Conservation (phyloP, 1,140 invertebrate genomes). For the Temnothorax longispinosus region DNA sequence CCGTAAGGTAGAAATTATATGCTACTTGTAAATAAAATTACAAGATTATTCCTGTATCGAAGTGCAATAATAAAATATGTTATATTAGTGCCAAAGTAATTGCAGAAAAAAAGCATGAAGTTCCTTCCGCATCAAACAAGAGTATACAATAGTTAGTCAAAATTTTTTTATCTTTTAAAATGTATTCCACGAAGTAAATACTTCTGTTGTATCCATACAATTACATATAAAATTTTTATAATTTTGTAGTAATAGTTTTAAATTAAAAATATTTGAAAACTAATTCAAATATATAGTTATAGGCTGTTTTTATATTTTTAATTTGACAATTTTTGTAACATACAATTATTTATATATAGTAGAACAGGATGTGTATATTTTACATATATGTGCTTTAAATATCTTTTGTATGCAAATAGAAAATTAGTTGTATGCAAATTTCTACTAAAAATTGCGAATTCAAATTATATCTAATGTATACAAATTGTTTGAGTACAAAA, state of each 20-base stretch:
- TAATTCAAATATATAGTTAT: not conserved
- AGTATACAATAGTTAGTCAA: slow-evolving; percentile 8
- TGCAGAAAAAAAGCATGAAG: slow-evolving; percentile 63
- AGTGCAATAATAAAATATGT: slow-evolving; percentile 82
- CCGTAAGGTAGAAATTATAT: slow-evolving; percentile 72
- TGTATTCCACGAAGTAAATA: slow-evolving; percentile 8
- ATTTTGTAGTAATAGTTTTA: not conserved
- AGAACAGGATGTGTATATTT: not conserved
- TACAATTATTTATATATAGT: not conserved
- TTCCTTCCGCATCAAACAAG: slow-evolving; percentile 32
- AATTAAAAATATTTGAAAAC: not conserved
- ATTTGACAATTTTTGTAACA: not conserved
- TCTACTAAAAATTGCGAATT: not conserved
- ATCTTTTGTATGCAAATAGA: not conserved
- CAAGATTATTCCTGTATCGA: slow-evolving; percentile 79
- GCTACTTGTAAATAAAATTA: slow-evolving; percentile 80
- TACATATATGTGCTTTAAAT: slow-evolving; percentile 11
- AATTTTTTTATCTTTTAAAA: slow-evolving; percentile 9
- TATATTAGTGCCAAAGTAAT: slow-evolving; percentile 82
- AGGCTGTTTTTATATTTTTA: not conserved
- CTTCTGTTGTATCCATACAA: not conserved
- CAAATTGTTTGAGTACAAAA: not conserved
- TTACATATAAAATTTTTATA: slow-evolving; percentile 16
- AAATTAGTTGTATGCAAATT: slow-evolving; percentile 18
- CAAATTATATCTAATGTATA: not conserved